Evolutionary conservation across 2,888 invertebrate genomes (phyloP), one percentile per base, ranked within the genome.

Genomic region (Epinotia brunnichana): DNA sequence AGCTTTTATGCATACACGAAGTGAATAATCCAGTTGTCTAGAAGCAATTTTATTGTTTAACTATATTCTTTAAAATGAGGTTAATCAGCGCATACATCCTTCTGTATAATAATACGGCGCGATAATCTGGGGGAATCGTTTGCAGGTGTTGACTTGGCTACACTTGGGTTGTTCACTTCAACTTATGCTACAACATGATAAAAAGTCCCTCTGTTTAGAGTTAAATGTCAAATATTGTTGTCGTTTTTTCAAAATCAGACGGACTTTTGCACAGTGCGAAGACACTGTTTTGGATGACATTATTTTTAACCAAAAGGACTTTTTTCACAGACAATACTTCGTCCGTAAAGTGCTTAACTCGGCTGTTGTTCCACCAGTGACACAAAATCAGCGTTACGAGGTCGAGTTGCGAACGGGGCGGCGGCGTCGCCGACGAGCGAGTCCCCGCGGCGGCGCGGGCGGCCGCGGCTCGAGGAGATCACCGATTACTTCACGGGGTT

Each of bases 401-500:
- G 76, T 0, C 78, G 79, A 3, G 75, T 89, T 2, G 80, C 88
- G 5, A 90, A 90, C 81, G 90, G 89, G 24, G 84, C 88, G 51
- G 75, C 86, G 60, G 76, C 86, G 0, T 83, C 87, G 1, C 72
- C 78, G 51, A 74, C 57, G 66, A 15, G 74, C 9, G 24, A 62
- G 70, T 83, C 87, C 7, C 87, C 89, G 67, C 82, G 88, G 0
- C 85, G 90, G 10, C 86, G 91, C 39, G 89, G 87, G 0, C 79
- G 89, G 0, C 83, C 84, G 15, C 77, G 79, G 0, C 57, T 63
- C 0, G 90, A 87, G 69, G 88, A 90, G 7, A 24, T 9, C 56
- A 82, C 84, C 0, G 92, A 93, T 79, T 81, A 90, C 79, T 92
- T 93, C 83, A 87, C 91, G 0, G 74, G 85, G 0, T 91, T 93